These are phyloP conservation scores for Astreopora myriophthalma DNA, from an alignment of 64 coral and sea anemone species.

Conservation along the genomic window DNA sequence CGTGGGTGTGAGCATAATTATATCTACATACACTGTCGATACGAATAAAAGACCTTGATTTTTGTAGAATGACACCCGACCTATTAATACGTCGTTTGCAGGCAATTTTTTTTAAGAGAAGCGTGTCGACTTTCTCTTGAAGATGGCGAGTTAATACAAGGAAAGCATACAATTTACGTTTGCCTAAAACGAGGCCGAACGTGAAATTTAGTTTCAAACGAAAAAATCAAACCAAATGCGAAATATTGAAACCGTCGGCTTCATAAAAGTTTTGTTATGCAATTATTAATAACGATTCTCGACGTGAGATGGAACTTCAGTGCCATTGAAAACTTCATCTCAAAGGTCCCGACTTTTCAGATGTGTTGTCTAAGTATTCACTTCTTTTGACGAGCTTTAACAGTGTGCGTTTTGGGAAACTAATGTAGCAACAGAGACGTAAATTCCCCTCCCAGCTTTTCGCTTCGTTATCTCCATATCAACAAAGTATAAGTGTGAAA, in stretches of 20 bases:
- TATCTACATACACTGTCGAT: too few relatives aligned
- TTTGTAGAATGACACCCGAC: conserved; percentile 30
- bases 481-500: background rate
- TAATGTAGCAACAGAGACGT: background rate
- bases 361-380: too few relatives aligned
- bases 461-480: background rate
- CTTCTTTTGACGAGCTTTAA: background rate
- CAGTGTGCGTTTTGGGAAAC: background rate
- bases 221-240: background rate
- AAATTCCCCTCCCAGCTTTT: background rate
- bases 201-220: background rate
- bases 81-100: background rate
- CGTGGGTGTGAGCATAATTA: too few relatives aligned
- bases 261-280: background rate
- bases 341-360: conserved; percentile 17
- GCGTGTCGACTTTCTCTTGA: too few relatives aligned
- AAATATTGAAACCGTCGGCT: background rate
- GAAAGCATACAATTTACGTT: too few relatives aligned
- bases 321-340: background rate
- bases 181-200: too few relatives aligned
- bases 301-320: background rate
- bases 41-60: background rate
- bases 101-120: too few relatives aligned
- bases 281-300: background rate
- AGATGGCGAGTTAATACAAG: too few relatives aligned